Evolutionary conservation across 2,888 invertebrate genomes (phyloP).

Genomic region (Thyatira batis): DNA sequence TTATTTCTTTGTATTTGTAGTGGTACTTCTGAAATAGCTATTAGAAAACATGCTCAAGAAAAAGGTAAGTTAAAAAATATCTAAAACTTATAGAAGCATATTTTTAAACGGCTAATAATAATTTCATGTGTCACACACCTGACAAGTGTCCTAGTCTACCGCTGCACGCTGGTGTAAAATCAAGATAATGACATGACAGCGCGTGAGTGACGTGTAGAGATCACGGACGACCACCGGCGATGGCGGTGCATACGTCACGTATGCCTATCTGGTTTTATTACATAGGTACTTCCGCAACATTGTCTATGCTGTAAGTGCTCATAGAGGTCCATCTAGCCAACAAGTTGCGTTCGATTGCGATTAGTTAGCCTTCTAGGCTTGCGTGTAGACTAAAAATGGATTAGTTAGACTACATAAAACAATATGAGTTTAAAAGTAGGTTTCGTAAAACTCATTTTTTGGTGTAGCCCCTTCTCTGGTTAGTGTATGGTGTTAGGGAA

Average conservation of each 20-base stretch:
- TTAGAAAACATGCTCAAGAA: no score
- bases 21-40: no score
- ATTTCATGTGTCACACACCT: constrained; percentile 2
- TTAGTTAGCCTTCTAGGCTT: neutral
- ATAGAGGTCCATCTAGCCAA: neutral
- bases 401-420: no score
- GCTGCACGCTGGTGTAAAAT: constrained; percentile 2
- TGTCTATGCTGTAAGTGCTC: neutral
- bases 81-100: neutral
- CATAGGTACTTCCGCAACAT: neutral
- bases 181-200: constrained; percentile 1
- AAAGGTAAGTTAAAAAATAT: no score
- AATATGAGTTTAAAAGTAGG: no score
- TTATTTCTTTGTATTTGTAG: neutral
- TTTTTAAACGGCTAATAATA: neutral
- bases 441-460: no score
- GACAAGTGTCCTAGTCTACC: neutral
- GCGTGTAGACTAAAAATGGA: no score
- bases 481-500: no score
- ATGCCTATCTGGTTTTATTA: neutral
- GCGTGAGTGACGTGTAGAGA: constrained; percentile 1
- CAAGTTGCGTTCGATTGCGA: neutral
- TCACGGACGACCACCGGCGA: neutral
- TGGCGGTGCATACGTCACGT: neutral
- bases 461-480: no score